phyloP scores from a whole-genome alignment of 2,113 vertebrate species.

The Lota lota region DNA sequence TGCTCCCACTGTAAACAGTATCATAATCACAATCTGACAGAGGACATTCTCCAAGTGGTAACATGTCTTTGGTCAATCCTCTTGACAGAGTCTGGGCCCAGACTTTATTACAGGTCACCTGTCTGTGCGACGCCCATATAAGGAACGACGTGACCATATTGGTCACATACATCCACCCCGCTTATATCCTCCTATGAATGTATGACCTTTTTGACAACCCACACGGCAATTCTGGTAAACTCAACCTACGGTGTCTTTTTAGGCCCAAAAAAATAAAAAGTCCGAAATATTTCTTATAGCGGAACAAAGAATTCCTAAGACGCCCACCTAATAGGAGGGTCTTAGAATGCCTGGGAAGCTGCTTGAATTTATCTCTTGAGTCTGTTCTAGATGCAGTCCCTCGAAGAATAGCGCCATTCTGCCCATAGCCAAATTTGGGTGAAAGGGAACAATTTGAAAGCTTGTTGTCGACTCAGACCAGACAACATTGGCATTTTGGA shows the following conservation, averaged over 20 bases:
- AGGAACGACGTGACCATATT: conserved; percentile 28
- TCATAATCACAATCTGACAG: conserved; percentile 1
- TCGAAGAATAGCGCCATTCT: conserved; percentile 65
- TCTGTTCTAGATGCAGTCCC: not conserved
- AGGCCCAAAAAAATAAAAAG: not conserved
- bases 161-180: conserved; percentile 37
- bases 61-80: not conserved
- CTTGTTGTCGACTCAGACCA: conserved; percentile 53
- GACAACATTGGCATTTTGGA: conserved; percentile 64
- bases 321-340: conserved; percentile 5
- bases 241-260: conserved; percentile 37
- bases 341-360: conserved; percentile 27
- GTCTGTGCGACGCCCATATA: conserved; percentile 22
- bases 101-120: conserved; percentile 38
- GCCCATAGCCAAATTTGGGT: conserved; percentile 39
- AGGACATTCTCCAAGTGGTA: not conserved
- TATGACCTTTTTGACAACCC: conserved; percentile 65
- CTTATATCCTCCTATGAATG: conserved; percentile 34
- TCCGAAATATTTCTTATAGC: conserved; percentile 1
- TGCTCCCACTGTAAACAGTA: conserved; percentile 16
- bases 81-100: conserved; percentile 19
- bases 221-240: conserved; percentile 50
- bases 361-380: conserved; percentile 32
- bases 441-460: conserved; percentile 60
- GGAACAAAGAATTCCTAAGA: conserved; percentile 17